Evolutionary conservation across 2,888 invertebrate genomes (phyloP).

Genomic region (Agonopterix subpropinquella): DNA sequence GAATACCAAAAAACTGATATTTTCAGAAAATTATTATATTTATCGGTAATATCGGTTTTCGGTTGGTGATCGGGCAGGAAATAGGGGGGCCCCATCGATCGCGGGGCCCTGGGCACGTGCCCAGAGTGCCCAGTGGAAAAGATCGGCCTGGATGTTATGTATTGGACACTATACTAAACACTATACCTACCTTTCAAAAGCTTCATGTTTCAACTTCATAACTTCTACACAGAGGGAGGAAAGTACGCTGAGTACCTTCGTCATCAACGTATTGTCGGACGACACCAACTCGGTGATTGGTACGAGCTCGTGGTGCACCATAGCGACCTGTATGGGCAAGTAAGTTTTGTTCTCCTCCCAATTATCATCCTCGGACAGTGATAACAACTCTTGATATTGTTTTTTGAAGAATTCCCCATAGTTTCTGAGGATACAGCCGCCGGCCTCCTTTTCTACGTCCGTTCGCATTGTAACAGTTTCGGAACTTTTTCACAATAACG

Average conservation of each 20-base stretch:
- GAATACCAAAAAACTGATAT: too few species aligned
- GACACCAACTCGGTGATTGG: slow-evolving; percentile 82
- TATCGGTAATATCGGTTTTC: too few species aligned
- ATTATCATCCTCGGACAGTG: slow-evolving; percentile 24
- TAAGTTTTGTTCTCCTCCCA: slow-evolving; percentile 54
- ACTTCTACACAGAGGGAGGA: slow-evolving; percentile 88
- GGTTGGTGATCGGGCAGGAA: too few species aligned
- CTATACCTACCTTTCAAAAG: slow-evolving; percentile 74
- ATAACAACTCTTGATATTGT: slow-evolving; percentile 51
- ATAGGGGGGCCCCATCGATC: too few species aligned
- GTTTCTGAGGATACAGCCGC: slow-evolving; percentile 48
- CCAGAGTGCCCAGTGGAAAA: too few species aligned
- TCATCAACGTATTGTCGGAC: slow-evolving; percentile 88
- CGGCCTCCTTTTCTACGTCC: slow-evolving; percentile 58
- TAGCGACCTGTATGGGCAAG: slow-evolving; percentile 47
- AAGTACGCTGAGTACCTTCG: slow-evolving; percentile 86
- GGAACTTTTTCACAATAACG: too few species aligned
- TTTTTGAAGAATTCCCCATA: slow-evolving; percentile 66
- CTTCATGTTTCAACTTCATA: slow-evolving; percentile 79
- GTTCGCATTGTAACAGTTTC: slow-evolving; percentile 32
- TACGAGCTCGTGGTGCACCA: slow-evolving; percentile 77
- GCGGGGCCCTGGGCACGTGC: too few species aligned
- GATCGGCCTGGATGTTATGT: too few species aligned
- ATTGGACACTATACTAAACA: too few species aligned
- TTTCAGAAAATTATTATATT: too few species aligned